Evolutionary conservation across 1,140 invertebrate species (phyloP), one percentile per base, ranked within the genome.

Genomic region (Saccostrea echinata): DNA sequence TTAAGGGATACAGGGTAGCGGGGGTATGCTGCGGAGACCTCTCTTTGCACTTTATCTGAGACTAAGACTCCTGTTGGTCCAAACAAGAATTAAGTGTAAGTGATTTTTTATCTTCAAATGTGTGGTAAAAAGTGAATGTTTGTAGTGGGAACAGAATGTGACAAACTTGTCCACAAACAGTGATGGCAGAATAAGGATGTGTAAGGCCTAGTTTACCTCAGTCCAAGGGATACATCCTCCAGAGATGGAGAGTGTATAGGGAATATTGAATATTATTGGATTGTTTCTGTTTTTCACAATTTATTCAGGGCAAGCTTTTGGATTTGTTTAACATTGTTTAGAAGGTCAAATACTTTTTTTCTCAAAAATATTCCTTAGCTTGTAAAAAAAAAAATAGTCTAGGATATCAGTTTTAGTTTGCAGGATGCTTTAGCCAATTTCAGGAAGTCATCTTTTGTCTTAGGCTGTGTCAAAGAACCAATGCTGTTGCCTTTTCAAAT

Each of bases 51-150:
- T 76, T 76, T 76, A 16, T 76, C 68, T 27, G 27, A 33, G 68
- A 27, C 24, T 76, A 76, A 76, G 68, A 76, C 30, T 27, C 21
- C 30, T 76, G 68, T 76, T 76, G 68, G 68, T 76, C 68, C 68
- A 76, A 76, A 76, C 68, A 76, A 76, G 68, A 76, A 76, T 76
- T 76, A 76, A 27, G 24, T 33, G 68, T 76, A 76, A 76, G 68
- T 76, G 68, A 76, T 76, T 27, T 76, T 76, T 76, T 76, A 76
- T 76, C 68, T 76, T 76, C 68, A 76, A 76, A 76, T 76, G 68
- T 76, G 68, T 76, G 68, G 68, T 76, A 76, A 76, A 76, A 76
- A 76, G 68, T 30, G 68, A 76, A 76, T 76, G 68, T 76, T 76
- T 76, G 24, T 76, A 33, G 68, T 33, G 68, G 68, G 68, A 76